Evolutionary conservation across 2,888 invertebrate genomes (phyloP).

Genomic region (Eupithecia subumbrata): DNA sequence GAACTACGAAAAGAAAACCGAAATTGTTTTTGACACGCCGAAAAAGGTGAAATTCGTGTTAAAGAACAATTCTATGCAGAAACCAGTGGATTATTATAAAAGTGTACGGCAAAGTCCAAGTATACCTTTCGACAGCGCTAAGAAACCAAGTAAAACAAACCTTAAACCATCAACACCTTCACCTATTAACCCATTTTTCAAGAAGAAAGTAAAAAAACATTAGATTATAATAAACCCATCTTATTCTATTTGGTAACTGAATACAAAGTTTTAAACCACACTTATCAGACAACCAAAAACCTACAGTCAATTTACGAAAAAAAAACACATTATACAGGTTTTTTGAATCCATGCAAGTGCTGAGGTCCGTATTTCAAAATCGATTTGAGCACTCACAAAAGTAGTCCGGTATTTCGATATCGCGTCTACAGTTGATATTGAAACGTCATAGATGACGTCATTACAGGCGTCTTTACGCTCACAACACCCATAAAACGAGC

Average conservation of each 20-base stretch:
- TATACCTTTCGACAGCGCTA: conserved; percentile 89
- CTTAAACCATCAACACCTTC: conserved; percentile 88
- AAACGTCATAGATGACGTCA: too few relatives aligned
- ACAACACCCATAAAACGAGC: too few relatives aligned
- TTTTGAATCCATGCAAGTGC: not conserved
- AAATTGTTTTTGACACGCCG: conserved; percentile 54
- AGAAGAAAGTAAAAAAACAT: conserved; percentile 71
- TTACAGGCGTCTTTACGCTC: too few relatives aligned
- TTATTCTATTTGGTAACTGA: not conserved
- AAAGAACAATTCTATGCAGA: conserved; percentile 88
- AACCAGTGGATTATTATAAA: conserved; percentile 88
- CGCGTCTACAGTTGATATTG: too few relatives aligned
- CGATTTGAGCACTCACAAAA: too few relatives aligned
- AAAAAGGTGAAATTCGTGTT: conserved; percentile 90
- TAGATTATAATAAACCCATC: not conserved
- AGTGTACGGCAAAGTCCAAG: conserved; percentile 89
- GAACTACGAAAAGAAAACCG: conserved; percentile 9
- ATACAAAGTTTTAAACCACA: not conserved
- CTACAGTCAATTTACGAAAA: not conserved
- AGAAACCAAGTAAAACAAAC: conserved; percentile 88
- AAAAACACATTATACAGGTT: not conserved
- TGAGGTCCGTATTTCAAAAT: too few relatives aligned
- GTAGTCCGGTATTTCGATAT: too few relatives aligned
- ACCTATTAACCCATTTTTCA: conserved; percentile 91
- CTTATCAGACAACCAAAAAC: not conserved